Conservation (phyloP, 2,797 vertebrate genomes). For the Acanthornis magna region DNA sequence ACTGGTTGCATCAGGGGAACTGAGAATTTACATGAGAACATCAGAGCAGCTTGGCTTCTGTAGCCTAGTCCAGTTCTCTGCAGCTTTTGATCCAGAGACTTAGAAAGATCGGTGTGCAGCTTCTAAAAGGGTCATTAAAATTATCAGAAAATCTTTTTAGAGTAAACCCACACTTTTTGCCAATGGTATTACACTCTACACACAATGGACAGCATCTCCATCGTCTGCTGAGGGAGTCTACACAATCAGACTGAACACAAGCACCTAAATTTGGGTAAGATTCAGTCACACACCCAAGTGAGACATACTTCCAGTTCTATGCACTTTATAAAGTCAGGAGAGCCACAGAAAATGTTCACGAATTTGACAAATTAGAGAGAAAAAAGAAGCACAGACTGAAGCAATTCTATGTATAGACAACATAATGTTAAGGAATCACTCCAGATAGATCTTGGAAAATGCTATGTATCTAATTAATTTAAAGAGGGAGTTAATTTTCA, state of each 20-base stretch:
- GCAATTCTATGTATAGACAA: background rate
- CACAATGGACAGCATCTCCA: background rate
- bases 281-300: background rate
- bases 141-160: background rate
- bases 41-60: background rate
- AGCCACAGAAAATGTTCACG: background rate
- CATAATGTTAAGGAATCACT: background rate
- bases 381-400: background rate
- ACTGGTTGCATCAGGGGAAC: background rate
- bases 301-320: background rate
- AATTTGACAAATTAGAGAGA: background rate
- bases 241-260: background rate
- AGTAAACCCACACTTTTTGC: background rate
- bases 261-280: background rate
- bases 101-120: fast-evolving
- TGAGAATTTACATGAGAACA: background rate
- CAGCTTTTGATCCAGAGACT: background rate
- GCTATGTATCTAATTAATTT: background rate
- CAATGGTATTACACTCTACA: background rate
- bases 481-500: background rate
- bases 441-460: background rate
- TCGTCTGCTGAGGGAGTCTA: background rate
- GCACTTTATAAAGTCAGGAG: background rate
- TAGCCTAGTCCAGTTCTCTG: background rate
- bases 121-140: background rate